Base-by-base conservation (phyloP, 2,888 invertebrate species). In the Tinea trinotella region DNA sequence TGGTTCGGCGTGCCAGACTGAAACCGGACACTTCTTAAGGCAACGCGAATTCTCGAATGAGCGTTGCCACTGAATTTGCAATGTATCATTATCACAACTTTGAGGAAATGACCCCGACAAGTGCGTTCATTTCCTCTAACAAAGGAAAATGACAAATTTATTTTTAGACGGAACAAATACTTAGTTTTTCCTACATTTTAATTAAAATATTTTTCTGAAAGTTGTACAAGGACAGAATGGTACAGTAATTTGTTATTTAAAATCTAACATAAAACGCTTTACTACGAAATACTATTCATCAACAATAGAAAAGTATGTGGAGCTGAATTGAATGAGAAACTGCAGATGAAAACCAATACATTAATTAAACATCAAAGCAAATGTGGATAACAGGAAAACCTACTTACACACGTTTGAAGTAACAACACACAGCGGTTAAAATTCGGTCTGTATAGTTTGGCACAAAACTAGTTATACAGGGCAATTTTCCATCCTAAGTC, bases 1-100 rank as follows among this genome's bases (percentile, higher is more conserved):
- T 74, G 72, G 70, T 17, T 24, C 50, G 19, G 65, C 71, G 82
- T 81, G 79, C 79, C 81, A 81, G 77, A 81, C 83, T 81, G 82
- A 81, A 84, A 84, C 81, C 81, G 82, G 83, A 85, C 78, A 82
- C 83, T 81, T 75, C 74, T 76, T 70, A 69, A 66, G 66, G 68
- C 78, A 71, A 78, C 79, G 77, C 74, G 74, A 74, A 81, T 82
- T 82, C 81, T 78, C 74, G 68, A 65, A 70, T 77, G 74, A 75
- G 64, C 72, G 73, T 74, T 79, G 78, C 81, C 77, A 78, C 75
- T 74, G 76, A 22, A 24, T 24, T 13, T 24, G 12, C 24, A 24
- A 17, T 40, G 13, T 13, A 2, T 40, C 40, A 15, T 40, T 7
- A 13, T 6, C 22, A 18, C n/a, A 13, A 24, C 24, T 50, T 22